phyloP scores from a whole-genome alignment of 2,888 invertebrate genomes.

The Microplitis manilae region DNA sequence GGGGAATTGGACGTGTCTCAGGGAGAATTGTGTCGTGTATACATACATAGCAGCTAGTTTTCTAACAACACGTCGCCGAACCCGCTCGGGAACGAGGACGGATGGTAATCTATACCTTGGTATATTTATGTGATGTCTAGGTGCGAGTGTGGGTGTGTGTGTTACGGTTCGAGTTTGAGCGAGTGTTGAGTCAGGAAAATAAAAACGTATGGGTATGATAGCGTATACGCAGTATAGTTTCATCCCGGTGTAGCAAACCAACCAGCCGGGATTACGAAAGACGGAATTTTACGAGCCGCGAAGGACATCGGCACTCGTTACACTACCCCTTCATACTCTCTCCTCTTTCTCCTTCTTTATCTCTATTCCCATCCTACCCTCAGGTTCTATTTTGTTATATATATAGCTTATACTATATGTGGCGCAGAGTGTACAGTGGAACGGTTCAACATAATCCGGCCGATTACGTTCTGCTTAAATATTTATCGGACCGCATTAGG shows the following conservation, averaged over 20 bases:
- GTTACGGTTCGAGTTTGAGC: not conserved
- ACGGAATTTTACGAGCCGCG: slow-evolving; percentile 59
- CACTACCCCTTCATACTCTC: slow-evolving; percentile 35
- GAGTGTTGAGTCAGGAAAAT: slow-evolving; percentile 5
- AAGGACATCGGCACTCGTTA: slow-evolving; percentile 56
- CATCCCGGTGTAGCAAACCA: slow-evolving; percentile 6
- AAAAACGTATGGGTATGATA: slow-evolving; percentile 16
- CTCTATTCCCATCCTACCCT: too few species aligned
- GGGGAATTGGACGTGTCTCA: slow-evolving; percentile 31
- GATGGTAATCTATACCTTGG: slow-evolving; percentile 29
- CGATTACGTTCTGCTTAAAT: slow-evolving; percentile 70
- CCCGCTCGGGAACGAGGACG: not conserved
- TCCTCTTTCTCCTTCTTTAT: not conserved
- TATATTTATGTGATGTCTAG: not conserved
- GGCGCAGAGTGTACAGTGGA: slow-evolving; percentile 38
- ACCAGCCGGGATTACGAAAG: slow-evolving; percentile 62
- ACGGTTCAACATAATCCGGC: slow-evolving; percentile 61
- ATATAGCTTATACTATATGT: slow-evolving; percentile 11
- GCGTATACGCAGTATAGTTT: slow-evolving; percentile 34
- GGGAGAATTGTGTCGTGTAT: slow-evolving; percentile 1
- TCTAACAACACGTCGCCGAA: too few species aligned
- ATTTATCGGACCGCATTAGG: slow-evolving; percentile 70
- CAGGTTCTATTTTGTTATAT: too few species aligned
- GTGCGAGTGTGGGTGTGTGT: not conserved
- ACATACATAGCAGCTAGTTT: not conserved